Conservation (phyloP, 2,888 invertebrate species). For the Trypoxylon attenuatum region DNA sequence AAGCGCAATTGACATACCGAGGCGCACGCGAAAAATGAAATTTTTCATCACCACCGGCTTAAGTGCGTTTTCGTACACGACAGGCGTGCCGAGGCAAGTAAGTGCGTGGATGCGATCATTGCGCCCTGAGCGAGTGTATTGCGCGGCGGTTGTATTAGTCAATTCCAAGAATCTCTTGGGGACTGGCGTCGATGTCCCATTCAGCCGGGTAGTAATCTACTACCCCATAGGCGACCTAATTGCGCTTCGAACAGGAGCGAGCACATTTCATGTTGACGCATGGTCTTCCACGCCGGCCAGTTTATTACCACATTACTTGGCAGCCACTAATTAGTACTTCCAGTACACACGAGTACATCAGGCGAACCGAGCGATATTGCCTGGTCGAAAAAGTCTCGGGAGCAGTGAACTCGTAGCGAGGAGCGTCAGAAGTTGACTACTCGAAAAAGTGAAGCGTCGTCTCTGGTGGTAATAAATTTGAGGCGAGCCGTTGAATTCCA, state of each 20-base stretch:
- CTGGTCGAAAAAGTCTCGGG: not conserved
- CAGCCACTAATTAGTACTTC: conserved; percentile 14
- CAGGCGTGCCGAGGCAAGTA: too few relatives aligned
- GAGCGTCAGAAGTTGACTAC: not conserved
- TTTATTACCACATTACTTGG: conserved; percentile 21
- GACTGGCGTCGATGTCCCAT: conserved; percentile 19
- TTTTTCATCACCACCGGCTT: not conserved
- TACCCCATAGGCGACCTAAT: conserved; percentile 46
- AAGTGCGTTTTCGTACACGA: too few relatives aligned
- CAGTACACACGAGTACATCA: not conserved
- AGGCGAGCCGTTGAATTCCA: too few relatives aligned
- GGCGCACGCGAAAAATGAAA: not conserved
- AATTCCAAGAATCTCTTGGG: conserved; percentile 27
- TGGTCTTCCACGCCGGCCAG: conserved; percentile 16
- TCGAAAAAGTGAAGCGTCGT: not conserved
- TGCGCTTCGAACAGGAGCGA: conserved; percentile 31
- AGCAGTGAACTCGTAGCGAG: not conserved
- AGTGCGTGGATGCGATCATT: too few relatives aligned
- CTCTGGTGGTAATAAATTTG: not conserved
- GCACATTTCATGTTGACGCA: conserved; percentile 42
- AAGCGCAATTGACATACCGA: not conserved
- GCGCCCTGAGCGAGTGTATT: too few relatives aligned
- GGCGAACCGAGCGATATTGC: not conserved
- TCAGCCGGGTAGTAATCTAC: conserved; percentile 39
- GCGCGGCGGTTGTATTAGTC: conserved; percentile 18